These are phyloP conservation scores for Athalia circularis DNA, from an alignment of 2,888 invertebrate genomes.

Conservation along the genomic window DNA sequence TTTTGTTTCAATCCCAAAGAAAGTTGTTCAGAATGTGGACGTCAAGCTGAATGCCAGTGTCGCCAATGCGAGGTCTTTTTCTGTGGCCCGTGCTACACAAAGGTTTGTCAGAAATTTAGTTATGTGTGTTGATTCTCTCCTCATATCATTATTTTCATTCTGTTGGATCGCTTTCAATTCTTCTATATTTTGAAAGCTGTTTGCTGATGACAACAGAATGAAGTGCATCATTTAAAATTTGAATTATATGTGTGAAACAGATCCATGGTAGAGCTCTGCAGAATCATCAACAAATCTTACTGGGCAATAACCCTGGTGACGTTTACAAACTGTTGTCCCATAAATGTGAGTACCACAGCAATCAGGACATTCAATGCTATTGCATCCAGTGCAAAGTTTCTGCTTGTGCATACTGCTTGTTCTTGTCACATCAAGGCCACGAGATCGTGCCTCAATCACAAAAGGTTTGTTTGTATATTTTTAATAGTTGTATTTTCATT, in stretches of 20 bases:
- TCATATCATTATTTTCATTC: too few species aligned
- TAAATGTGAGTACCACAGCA: conserved; percentile 65
- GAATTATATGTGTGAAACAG: conserved; percentile 62
- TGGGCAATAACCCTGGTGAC: conserved; percentile 33
- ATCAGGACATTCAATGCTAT: conserved; percentile 67
- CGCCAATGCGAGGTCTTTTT: conserved; percentile 61
- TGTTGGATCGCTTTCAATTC: too few species aligned
- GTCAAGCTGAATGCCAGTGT: conserved; percentile 60
- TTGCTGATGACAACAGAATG: background rate
- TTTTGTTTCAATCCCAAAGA: conserved; percentile 53
- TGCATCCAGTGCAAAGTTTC: conserved; percentile 71
- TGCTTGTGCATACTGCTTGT: conserved; percentile 73
- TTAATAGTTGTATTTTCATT: conserved; percentile 45
- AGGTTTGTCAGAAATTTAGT: conserved; percentile 58
- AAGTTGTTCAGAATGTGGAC: conserved; percentile 63
- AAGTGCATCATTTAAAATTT: conserved; percentile 33
- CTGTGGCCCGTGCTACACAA: conserved; percentile 63
- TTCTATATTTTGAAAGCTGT: too few species aligned
- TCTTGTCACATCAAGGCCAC: conserved; percentile 71
- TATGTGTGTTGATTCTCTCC: too few species aligned
- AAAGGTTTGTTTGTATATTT: conserved; percentile 67
- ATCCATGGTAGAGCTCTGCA: conserved; percentile 68
- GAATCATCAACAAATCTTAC: conserved; percentile 61
- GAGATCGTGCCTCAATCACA: conserved; percentile 58
- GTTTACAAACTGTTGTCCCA: conserved; percentile 46